Conservation (phyloP, 2,113 vertebrate species). For the Cottus gobio region DNA sequence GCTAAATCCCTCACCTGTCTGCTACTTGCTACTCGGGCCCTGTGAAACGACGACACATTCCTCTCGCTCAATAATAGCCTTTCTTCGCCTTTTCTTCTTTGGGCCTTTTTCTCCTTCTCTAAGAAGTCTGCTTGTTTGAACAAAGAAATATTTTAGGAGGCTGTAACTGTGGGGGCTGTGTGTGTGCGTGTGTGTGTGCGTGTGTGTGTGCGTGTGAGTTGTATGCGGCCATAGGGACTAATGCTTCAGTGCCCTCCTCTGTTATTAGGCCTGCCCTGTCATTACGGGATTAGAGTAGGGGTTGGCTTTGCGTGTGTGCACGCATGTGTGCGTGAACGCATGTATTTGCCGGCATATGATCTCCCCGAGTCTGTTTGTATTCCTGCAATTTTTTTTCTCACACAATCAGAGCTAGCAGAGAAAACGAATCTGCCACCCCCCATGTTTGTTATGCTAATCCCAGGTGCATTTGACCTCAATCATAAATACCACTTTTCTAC, state of each 20-base stretch:
- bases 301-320: slow-evolving; percentile 61
- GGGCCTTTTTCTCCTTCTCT: slow-evolving; percentile 39
- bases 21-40: slow-evolving; percentile 35
- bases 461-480: slow-evolving; percentile 68
- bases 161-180: slow-evolving; percentile 58
- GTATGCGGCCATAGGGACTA: slow-evolving; percentile 68
- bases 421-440: slow-evolving; percentile 51
- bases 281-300: slow-evolving; percentile 83
- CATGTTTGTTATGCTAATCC: slow-evolving; percentile 62
- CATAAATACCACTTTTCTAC: slow-evolving; percentile 65
- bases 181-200: slow-evolving; percentile 19
- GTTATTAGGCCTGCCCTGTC: slow-evolving; percentile 85
- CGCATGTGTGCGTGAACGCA: slow-evolving; percentile 20
- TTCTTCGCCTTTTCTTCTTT: slow-evolving; percentile 61
- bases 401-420: slow-evolving; percentile 44
- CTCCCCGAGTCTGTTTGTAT: slow-evolving; percentile 64
- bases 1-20: slow-evolving; percentile 75
- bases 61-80: slow-evolving; percentile 68
- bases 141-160: slow-evolving; percentile 80
- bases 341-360: slow-evolving; percentile 56
- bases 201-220: slow-evolving; percentile 37
- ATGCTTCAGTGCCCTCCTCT: slow-evolving; percentile 77
- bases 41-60: slow-evolving; percentile 68
- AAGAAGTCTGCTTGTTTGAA: slow-evolving; percentile 78
- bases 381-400: slow-evolving; percentile 61